These are phyloP conservation scores for Aegithalos caudatus DNA, from an alignment of 2,113 vertebrate species.

Conservation along the genomic window DNA sequence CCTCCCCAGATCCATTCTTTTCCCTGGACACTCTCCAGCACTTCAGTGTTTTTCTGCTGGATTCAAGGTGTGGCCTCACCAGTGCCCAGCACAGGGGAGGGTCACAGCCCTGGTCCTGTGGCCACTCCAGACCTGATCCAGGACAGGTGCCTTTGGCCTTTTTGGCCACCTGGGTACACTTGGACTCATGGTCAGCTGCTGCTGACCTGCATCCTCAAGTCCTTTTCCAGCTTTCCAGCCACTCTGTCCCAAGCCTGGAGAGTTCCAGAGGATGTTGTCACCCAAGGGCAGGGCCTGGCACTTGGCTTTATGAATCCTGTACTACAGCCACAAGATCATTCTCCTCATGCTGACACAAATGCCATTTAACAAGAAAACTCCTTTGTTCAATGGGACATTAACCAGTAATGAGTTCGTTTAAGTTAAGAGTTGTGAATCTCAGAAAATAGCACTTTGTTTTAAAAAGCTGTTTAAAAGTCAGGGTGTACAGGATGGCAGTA, in stretches of 20 bases:
- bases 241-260: neutral
- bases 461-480: neutral
- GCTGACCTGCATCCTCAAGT: neutral
- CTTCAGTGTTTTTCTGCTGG: accelerated
- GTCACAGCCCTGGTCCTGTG: neutral
- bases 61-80: neutral
- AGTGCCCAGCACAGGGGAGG: neutral
- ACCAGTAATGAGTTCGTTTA: neutral
- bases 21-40: neutral
- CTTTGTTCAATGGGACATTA: neutral
- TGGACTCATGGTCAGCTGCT: neutral
- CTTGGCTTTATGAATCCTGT: neutral
- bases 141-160: neutral
- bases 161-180: neutral
- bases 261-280: neutral
- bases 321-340: neutral
- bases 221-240: neutral
- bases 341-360: constrained; percentile 14
- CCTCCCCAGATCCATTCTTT: neutral
- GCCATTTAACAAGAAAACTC: neutral
- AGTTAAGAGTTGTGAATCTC: neutral
- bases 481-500: neutral
- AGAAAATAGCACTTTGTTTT: neutral
- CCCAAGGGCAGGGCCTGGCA: neutral
- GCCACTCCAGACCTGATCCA: neutral